phyloP scores from a whole-genome alignment of 2,888 invertebrate genomes.

The Noctua pronuba region DNA sequence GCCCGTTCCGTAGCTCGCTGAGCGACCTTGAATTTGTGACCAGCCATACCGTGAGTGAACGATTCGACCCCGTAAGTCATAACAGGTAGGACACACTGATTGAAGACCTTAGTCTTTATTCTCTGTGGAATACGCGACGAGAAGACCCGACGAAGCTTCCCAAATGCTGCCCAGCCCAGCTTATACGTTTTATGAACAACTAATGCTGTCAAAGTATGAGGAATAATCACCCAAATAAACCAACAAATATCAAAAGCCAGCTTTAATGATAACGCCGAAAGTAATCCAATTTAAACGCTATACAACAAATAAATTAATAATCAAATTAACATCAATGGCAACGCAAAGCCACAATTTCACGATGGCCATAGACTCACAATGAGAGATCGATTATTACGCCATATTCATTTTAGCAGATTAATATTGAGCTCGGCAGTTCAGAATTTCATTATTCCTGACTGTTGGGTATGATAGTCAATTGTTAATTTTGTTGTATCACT shows the following conservation, averaged over 20 bases:
- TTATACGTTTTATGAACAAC: not conserved
- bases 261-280: constrained; percentile 5
- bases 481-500: constrained; percentile 14
- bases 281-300: constrained; percentile 13
- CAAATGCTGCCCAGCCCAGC: no score
- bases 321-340: constrained; percentile 18
- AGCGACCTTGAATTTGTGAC: no score
- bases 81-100: no score
- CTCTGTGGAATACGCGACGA: no score
- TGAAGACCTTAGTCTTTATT: no score
- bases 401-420: constrained; percentile 28
- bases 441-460: constrained; percentile 24
- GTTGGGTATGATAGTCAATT: constrained; percentile 3
- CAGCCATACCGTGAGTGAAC: no score
- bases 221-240: not conserved
- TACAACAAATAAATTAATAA: constrained; percentile 30
- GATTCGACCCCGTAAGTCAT: no score
- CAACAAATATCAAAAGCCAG: constrained; percentile 8
- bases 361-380: constrained; percentile 6
- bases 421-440: constrained; percentile 20
- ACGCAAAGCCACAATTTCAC: constrained; percentile 31
- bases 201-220: not conserved
- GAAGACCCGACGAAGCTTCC: no score
- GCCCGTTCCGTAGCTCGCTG: no score
- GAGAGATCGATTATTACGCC: constrained; percentile 25